A percentile compares a stretch with the other conserved stretches of the same genome.
Evolutionary conservation across 2,888 invertebrate genomes (phyloP).

Genomic region (Chirona hameri): DNA sequence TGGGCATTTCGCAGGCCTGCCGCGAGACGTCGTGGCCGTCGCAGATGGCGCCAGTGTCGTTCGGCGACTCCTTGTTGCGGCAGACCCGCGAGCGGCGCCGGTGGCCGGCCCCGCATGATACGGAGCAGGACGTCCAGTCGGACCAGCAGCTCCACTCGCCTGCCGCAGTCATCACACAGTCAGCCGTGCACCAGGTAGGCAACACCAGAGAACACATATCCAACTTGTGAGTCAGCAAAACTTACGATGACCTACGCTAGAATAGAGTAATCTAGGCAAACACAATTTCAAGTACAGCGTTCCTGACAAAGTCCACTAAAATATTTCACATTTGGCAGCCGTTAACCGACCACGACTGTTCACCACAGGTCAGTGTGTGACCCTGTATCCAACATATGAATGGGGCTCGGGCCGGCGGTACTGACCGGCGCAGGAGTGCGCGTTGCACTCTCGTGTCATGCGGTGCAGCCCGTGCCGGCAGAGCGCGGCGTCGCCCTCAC

Average conservation of each 20-base stretch:
- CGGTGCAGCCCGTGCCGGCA: neutral
- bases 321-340: too few species aligned
- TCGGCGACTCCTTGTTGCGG: neutral
- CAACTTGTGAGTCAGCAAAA: too few species aligned
- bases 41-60: neutral
- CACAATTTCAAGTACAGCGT: too few species aligned
- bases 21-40: neutral
- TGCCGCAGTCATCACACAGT: constrained; percentile 41
- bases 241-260: too few species aligned
- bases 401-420: too few species aligned
- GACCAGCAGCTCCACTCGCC: constrained; percentile 82
- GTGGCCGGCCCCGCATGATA: constrained; percentile 58
- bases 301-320: too few species aligned
- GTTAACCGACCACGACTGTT: too few species aligned
- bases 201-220: neutral
- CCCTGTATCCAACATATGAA: too few species aligned
- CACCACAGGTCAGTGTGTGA: too few species aligned
- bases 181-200: neutral
- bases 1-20: neutral
- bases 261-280: too few species aligned
- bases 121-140: constrained; percentile 76
- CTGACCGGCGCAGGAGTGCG: neutral
- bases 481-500: neutral
- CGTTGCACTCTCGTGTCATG: neutral
- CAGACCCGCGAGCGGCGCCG: constrained; percentile 52